Percentiles rank a stretch among this genome's conserved stretches.
Evolutionary conservation across 1,140 invertebrate genomes (phyloP).

Genomic region (Drosophila guanche): DNA sequence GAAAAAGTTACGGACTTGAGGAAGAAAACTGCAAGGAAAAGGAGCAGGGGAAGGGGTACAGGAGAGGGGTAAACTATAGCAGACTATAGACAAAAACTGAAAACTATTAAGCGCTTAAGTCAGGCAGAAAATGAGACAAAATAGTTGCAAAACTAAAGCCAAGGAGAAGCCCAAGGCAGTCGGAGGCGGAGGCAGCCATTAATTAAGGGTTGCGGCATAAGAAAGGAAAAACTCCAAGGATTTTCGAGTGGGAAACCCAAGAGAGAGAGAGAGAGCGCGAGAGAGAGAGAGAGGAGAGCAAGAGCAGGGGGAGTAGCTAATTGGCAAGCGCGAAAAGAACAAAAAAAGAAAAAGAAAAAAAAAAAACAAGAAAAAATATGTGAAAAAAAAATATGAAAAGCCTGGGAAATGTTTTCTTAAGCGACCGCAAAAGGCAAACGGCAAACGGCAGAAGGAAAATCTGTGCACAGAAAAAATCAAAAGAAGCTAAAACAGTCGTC

Average conservation of each 20-base stretch:
- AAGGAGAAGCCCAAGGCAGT: conserved; percentile 5
- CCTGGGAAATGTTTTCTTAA: conserved; percentile 51
- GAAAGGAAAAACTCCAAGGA: conserved; percentile 5
- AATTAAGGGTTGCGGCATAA: conserved; percentile 57
- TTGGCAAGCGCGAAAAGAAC: conserved; percentile 65
- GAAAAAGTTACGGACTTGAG: conserved; percentile 69
- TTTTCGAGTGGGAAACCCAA: conserved; percentile 3
- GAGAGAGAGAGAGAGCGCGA: too few species aligned
- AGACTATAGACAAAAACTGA: conserved; percentile 35
- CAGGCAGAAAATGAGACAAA: conserved; percentile 82
- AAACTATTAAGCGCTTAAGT: conserved; percentile 83
- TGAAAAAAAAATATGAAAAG: conserved; percentile 2
- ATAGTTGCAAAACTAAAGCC: conserved; percentile 70
- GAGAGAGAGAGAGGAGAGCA: conserved; percentile 13
- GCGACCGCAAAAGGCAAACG: conserved; percentile 54
- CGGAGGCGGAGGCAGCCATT: conserved; percentile 29
- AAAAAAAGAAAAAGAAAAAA: conserved; percentile 26
- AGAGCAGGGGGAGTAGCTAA: conserved; percentile 44
- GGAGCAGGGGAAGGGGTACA: conserved; percentile 21
- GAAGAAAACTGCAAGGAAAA: conserved; percentile 66
- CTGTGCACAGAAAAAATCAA: conserved; percentile 49
- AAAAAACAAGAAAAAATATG: conserved; percentile 20
- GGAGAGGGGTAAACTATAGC: conserved; percentile 26
- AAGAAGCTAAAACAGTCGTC: conserved; percentile 35
- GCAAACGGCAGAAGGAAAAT: conserved; percentile 6